phyloP scores from a whole-genome alignment of 1,140 invertebrate species.

The Aricia agestis region DNA sequence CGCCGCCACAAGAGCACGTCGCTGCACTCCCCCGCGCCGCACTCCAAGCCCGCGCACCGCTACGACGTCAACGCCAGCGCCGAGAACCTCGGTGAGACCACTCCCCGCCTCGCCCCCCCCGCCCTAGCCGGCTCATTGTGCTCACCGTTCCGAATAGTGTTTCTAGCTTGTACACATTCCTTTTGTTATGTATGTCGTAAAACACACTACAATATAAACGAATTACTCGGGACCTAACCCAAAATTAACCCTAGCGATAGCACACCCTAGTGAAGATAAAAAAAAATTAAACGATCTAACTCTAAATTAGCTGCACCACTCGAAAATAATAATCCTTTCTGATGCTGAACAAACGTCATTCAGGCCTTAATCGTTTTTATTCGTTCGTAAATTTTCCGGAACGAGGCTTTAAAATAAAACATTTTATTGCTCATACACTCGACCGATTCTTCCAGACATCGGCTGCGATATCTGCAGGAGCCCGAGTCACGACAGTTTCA shows the following conservation, averaged over 20 bases:
- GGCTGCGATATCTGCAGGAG: slow-evolving; percentile 21
- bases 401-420: slow-evolving; percentile 8
- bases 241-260: slow-evolving; percentile 17
- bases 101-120: no score
- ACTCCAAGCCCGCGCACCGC: slow-evolving; percentile 78
- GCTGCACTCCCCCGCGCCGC: slow-evolving; percentile 81
- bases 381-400: not conserved
- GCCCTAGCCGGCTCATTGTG: slow-evolving; percentile 1
- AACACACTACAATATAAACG: slow-evolving; percentile 28
- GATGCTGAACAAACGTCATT: slow-evolving; percentile 34
- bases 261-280: slow-evolving; percentile 18
- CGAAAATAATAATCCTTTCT: slow-evolving; percentile 19
- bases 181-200: slow-evolving; percentile 25
- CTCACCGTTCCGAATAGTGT: slow-evolving; percentile 18
- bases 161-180: slow-evolving; percentile 27
- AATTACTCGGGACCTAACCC: slow-evolving; percentile 23
- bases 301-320: slow-evolving; percentile 24
- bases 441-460: slow-evolving; percentile 28
- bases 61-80: slow-evolving; percentile 83
- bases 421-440: slow-evolving; percentile 23
- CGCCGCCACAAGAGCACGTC: slow-evolving; percentile 86
- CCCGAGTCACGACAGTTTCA: slow-evolving; percentile 18
- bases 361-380: slow-evolving; percentile 14
- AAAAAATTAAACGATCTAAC: slow-evolving; percentile 11
- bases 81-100: slow-evolving; percentile 83